Evolutionary conservation across 2,888 invertebrate genomes (phyloP), one percentile per base, ranked within the genome.

Genomic region (Patella ulyssiponensis): DNA sequence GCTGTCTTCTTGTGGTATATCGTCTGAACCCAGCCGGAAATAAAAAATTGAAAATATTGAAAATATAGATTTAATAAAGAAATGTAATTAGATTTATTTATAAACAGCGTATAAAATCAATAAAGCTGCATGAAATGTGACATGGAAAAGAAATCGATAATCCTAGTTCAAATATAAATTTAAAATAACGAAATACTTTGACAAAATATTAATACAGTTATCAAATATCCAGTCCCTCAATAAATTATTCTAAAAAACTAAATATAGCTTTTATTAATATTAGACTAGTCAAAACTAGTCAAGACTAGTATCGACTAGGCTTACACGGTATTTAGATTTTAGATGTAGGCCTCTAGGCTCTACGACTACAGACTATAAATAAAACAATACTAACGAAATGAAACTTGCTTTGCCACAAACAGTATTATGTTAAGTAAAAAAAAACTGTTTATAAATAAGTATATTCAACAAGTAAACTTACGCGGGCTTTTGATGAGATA

Each of bases 1-100:
- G 17, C 64, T 64, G 14, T 77, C 20, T 51, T 14, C 12, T 74
- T 44, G 23, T 77, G 74, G 17, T 52, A 20, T 3, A 77, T 69
- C 69, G 70, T 73, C 69, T 73, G 69, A 12, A 77, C 69, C 76
- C 69, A 75, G 5, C 75, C 58, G 17, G 12, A 74, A 11, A 56
- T 33, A 74, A 74, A 74, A 27, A n/a, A 58, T 54, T 9, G n/a
- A 7, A 64, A 33, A 58, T 74, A 74, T 53, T 73, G 73, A 23
- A 44, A 15, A 73, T n/a, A 56, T 15, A 27, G 20, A 4, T 72
- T n/a, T 52, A 12, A 12, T 53, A 23, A 71, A 71, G 17, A 20
- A 58, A 58, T 58, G 20, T 58, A 56, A 58, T 3, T 33, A 33
- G 33, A 3, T 33, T 27, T 27, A 27, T 27, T 33, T 17, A 58